Base-by-base conservation (phyloP, 2,888 invertebrate species). In the Calephelis perditalis region DNA sequence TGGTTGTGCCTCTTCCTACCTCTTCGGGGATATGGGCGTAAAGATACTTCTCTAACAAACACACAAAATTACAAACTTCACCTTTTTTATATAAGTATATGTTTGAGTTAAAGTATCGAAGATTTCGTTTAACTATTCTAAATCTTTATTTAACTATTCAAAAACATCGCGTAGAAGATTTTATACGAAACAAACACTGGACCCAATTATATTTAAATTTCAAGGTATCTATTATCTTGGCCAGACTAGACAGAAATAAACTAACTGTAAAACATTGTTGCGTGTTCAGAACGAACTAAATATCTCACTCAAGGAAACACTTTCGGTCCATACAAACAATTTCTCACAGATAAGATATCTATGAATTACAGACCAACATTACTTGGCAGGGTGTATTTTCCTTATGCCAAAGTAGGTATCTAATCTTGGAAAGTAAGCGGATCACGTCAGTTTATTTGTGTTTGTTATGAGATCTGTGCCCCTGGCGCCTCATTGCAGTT, bases 381-480 rank as follows among this genome's bases (percentile, higher is more conserved):
- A 54, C 60, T 56, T 56, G 54, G 47, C 46, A 46, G 54, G 54
- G 54, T 54, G 36, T 60, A 71, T 70, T 72, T 70, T 68, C 65
- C 65, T 62, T 59, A 62, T 66, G 4, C 65, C 63, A 45, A 57
- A 62, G 64, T 62, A 65, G 68, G 62, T 69, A 77, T 78, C 75
- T 87, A 86, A 87, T 87, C 86, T 86, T 79, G 78, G 77, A 70
- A 75, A 75, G 84, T 86, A 89, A 90, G 87, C 84, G 84, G 89
- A 87, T 90, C 88, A 89, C 82, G 89, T 89, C 89, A 82, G 78
- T 79, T 89, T 88, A 87, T 85, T 87, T 84, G 81, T 87, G 82
- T 88, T 86, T 85, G 86, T 87, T 88, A 88, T 87, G 84, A 87
- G 86, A 82, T 81, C 74, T 71, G 73, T 75, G 79, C 81, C 81